Conservation (phyloP, 2,113 vertebrate species). For the Clarias magur region DNA sequence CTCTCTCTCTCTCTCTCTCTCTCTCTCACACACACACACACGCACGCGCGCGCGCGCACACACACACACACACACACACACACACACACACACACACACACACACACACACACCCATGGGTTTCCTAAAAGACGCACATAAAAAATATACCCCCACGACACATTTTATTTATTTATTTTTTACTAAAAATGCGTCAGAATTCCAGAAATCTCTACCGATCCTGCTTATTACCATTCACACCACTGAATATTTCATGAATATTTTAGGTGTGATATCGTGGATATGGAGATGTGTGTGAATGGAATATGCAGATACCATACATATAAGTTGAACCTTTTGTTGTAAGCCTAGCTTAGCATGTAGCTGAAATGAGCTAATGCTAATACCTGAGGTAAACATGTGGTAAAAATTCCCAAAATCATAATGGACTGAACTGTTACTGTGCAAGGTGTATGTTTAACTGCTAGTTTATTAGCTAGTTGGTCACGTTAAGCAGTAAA, state of each 20-base stretch:
- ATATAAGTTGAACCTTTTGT: not conserved
- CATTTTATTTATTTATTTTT: not conserved
- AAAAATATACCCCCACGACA: not conserved
- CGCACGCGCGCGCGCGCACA: too few relatives aligned
- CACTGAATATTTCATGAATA: conserved; percentile 10
- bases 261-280: not conserved
- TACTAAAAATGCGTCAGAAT: not conserved
- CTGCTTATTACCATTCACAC: not conserved
- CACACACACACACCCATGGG: not conserved
- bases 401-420: not conserved
- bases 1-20: not conserved
- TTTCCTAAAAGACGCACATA: not conserved
- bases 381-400: not conserved
- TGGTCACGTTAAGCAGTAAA: not conserved
- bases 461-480: not conserved
- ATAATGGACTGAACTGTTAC: not conserved
- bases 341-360: too few relatives aligned
- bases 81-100: not conserved
- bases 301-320: not conserved
- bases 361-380: not conserved
- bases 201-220: not conserved
- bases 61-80: not conserved
- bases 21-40: not conserved
- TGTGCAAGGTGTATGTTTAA: not conserved
- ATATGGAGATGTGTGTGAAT: not conserved